Percentiles rank a stretch among this genome's conserved stretches.
These are phyloP conservation scores for Philopotamus ludificatus DNA, from an alignment of 1,140 invertebrate species.

Conservation along the genomic window DNA sequence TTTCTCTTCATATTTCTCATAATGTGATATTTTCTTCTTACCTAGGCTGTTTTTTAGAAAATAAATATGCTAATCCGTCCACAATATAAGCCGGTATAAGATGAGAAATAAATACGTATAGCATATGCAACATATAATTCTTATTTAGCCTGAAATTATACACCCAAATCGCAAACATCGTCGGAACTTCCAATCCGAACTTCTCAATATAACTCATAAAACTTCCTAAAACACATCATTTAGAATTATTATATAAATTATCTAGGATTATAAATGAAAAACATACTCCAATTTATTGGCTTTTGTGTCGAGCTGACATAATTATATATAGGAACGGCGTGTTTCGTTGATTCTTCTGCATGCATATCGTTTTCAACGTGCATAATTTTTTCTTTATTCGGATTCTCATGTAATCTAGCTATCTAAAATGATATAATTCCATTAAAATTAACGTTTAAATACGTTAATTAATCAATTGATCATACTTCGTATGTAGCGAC, in stretches of 20 bases:
- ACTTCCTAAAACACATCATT: conserved; percentile 42
- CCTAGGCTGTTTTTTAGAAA: conserved; percentile 63
- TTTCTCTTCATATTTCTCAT: too few species aligned
- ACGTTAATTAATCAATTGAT: conserved; percentile 3
- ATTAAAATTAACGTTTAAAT: not conserved
- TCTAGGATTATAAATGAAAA: not conserved
- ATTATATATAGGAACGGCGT: conserved; percentile 58
- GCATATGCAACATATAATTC: conserved; percentile 51
- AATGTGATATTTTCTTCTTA: conserved; percentile 54
- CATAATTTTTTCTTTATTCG: conserved; percentile 32
- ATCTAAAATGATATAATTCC: conserved; percentile 22
- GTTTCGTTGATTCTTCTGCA: conserved; percentile 41
- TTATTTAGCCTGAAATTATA: conserved; percentile 55
- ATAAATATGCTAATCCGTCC: conserved; percentile 55
- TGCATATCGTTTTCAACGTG: conserved; percentile 4
- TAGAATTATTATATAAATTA: not conserved
- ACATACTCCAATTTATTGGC: conserved; percentile 58
- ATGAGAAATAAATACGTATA: conserved; percentile 58
- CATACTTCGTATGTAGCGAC: conserved; percentile 64
- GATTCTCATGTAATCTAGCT: conserved; percentile 20
- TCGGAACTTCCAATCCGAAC: conserved; percentile 49
- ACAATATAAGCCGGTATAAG: conserved; percentile 62
- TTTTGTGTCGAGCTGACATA: conserved; percentile 59
- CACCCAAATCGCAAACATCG: conserved; percentile 55
- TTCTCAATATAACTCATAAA: conserved; percentile 55